Percentiles rank a stretch among this genome's conserved stretches.
Evolutionary conservation across 2,888 invertebrate genomes (phyloP).

Genomic region (Perizoma flavofasciatum): DNA sequence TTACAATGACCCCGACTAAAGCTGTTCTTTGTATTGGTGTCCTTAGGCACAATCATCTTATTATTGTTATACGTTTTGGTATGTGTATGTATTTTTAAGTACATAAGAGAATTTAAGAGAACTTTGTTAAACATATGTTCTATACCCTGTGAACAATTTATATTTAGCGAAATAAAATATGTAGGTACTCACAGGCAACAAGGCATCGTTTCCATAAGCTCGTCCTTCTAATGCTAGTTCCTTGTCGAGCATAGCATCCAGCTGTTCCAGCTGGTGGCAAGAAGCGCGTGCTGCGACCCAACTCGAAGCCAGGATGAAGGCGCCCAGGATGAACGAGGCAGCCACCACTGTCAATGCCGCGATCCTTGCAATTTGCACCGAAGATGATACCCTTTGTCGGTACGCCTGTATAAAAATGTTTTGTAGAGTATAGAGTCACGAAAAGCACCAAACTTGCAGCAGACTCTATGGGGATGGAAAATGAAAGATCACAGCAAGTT

Average conservation of each 20-base stretch:
- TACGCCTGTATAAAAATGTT: slow-evolving; percentile 87
- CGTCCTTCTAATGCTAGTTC: slow-evolving; percentile 87
- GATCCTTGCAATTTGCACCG: slow-evolving; percentile 94
- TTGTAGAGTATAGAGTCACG: too few species aligned
- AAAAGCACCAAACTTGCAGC: too few species aligned
- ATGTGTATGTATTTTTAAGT: slow-evolving; percentile 1
- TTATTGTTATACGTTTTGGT: slow-evolving; percentile 18
- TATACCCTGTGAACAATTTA: slow-evolving; percentile 4
- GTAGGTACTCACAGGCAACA: slow-evolving; percentile 86
- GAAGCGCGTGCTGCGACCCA: slow-evolving; percentile 92
- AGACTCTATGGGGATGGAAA: too few species aligned
- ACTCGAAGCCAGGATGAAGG: slow-evolving; percentile 92
- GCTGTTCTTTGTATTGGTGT: slow-evolving; percentile 15
- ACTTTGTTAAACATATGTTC: slow-evolving; percentile 3
- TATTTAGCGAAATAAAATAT: slow-evolving; percentile 6
- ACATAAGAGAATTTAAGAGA: neutral
- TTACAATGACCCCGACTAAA: slow-evolving; percentile 15
- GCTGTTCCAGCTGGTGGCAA: slow-evolving; percentile 89
- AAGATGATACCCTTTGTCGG: slow-evolving; percentile 87
- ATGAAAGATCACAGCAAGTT: too few species aligned
- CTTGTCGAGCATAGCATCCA: slow-evolving; percentile 86
- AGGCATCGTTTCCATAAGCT: slow-evolving; percentile 84
- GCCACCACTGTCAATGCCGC: slow-evolving; percentile 92
- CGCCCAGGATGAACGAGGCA: slow-evolving; percentile 91
- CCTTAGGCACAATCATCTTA: slow-evolving; percentile 6